Percentiles rank a stretch among this genome's conserved stretches.
Conservation (phyloP, 2,888 invertebrate genomes). For the Scelioninae gen. 1 region DNA sequence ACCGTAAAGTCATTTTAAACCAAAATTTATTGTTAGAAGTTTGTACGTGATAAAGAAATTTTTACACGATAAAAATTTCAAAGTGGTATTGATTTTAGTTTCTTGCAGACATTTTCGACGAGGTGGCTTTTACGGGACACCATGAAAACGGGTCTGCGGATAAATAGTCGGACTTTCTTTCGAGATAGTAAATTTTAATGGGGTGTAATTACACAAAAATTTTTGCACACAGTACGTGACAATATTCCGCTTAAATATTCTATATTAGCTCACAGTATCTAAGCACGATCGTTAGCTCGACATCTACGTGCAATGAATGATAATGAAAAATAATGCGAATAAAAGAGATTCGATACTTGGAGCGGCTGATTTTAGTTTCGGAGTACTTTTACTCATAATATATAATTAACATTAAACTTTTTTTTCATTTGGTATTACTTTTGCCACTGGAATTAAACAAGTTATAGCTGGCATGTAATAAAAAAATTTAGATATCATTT, state of each 20-base stretch:
- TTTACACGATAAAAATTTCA: constrained; percentile 38
- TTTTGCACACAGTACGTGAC: constrained; percentile 46
- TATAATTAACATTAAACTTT: constrained; percentile 27
- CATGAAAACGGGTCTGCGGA: constrained; percentile 12
- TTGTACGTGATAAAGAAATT: constrained; percentile 43
- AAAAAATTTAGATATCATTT: too few species aligned
- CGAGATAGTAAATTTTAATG: constrained; percentile 33
- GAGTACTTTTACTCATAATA: constrained; percentile 7
- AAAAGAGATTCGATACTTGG: constrained; percentile 29
- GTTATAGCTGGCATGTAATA: too few species aligned
- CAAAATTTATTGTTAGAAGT: constrained; percentile 46
- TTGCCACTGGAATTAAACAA: too few species aligned
- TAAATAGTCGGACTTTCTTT: constrained; percentile 27
- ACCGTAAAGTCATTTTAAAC: constrained; percentile 38
- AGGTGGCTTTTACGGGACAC: constrained; percentile 26
- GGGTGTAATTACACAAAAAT: constrained; percentile 37
- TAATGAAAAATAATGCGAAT: constrained; percentile 51
- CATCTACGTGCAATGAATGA: constrained; percentile 50
- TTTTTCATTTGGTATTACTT: too few species aligned
- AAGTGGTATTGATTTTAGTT: constrained; percentile 39
- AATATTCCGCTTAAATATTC: constrained; percentile 55
- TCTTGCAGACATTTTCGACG: constrained; percentile 13
- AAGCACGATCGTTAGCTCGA: constrained; percentile 49
- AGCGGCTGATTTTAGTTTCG: constrained; percentile 26
- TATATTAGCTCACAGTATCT: constrained; percentile 53